Percentiles rank a stretch among this genome's conserved stretches.
Conservation (phyloP, 2,888 invertebrate species). For the Lasioglossum calceatum region DNA sequence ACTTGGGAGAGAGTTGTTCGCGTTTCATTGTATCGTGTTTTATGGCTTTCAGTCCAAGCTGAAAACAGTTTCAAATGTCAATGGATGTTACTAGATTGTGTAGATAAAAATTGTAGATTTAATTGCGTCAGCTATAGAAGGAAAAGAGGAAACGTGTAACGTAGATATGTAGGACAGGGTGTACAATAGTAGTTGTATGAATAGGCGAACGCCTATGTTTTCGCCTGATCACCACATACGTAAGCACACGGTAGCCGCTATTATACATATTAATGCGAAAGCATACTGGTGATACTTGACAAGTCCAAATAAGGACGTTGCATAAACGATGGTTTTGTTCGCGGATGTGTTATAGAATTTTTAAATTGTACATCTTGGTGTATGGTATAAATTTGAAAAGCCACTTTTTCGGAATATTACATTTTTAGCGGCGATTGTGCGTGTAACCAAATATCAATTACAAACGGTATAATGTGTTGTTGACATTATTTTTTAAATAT, state of each 20-base stretch:
- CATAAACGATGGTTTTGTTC: background rate
- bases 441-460: background rate
- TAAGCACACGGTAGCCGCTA: background rate
- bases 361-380: background rate
- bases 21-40: background rate
- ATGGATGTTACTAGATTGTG: background rate
- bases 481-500: background rate
- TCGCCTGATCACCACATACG: background rate
- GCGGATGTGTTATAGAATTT: background rate
- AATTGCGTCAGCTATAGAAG: background rate
- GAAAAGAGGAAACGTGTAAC: background rate
- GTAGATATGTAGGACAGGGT: constrained; percentile 3
- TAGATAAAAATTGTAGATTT: background rate
- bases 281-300: background rate
- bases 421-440: background rate
- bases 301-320: background rate
- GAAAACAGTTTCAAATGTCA: background rate
- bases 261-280: background rate
- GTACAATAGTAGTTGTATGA: background rate
- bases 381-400: too few relatives aligned
- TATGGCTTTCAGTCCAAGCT: background rate
- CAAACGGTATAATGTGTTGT: background rate
- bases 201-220: background rate
- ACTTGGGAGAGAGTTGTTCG: background rate
- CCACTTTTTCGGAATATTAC: background rate